Base-by-base conservation (phyloP, 2,888 invertebrate genomes). In the Caenorhabditis japonica region DNA sequence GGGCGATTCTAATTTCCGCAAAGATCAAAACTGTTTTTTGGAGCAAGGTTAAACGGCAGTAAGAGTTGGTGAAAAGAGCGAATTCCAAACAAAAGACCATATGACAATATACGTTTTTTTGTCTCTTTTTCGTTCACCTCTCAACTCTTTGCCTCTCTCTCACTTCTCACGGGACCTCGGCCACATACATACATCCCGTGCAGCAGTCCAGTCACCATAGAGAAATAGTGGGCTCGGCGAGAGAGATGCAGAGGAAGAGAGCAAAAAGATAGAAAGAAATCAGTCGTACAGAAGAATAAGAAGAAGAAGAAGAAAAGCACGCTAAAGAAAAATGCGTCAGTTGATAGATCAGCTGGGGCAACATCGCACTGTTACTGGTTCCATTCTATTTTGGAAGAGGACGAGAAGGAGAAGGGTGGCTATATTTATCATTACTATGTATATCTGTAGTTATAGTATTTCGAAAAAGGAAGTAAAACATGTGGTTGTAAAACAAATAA, bases 71-170 rank as follows among this genome's bases (percentile, higher is more conserved):
- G 30, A 27, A 49, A 38, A 34, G 56, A 49, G 47, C 46, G 64
- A 69, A 55, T 70, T 70, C 69, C 55, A 60, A 60, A 69, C 60
- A 66, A 66, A 56, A 60, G 59, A 55, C 60, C 60, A 70, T 66
- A 66, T 66, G 66, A 66, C 66, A 66, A 66, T 64, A 64, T 64
- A 64, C 53, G 53, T 62, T 62, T 61, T 61, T 43, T 34, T n/a
- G n/a, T n/a, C n/a, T n/a, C n/a, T n/a, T n/a, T n/a, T n/a, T n/a
- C n/a, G n/a, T 30, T 30, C 30, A 10, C 30, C 30, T 30, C 41
- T 43, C 43, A 41, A 34, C 41, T 27, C 34, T 36, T 39, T 34
- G 39, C 19, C 36, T 19, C 4, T 17, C 33, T 47, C 46, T 51
- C 49, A 56, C 49, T 66, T 66, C 56, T 66, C 66, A 66, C 56